These are phyloP conservation scores for Bothrops jararaca DNA, from an alignment of 2,113 vertebrate species.

Conservation along the genomic window DNA sequence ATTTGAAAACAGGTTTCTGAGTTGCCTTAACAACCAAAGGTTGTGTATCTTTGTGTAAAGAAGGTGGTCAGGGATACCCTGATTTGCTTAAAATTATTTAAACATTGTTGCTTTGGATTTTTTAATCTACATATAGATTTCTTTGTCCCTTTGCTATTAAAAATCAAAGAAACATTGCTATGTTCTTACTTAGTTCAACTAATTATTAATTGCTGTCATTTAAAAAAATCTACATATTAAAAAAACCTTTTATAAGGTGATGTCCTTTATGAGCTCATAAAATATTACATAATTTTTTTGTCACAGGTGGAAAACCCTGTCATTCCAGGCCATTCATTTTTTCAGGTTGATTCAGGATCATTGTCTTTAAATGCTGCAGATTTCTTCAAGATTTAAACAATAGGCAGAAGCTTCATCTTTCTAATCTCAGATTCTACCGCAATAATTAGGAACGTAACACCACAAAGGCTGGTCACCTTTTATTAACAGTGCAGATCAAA, in stretches of 20 bases:
- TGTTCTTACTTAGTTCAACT: background rate
- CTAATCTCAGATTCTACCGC: background rate
- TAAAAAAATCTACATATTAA: background rate
- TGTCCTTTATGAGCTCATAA: background rate
- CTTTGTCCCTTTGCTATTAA: background rate
- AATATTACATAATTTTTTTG: background rate
- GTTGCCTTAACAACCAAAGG: background rate
- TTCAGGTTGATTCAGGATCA: background rate
- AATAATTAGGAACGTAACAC: background rate
- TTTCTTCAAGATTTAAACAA: background rate
- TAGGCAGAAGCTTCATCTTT: background rate
- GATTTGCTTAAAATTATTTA: background rate
- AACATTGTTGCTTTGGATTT: background rate
- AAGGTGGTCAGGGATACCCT: background rate
- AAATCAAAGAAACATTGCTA: background rate
- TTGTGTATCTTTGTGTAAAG: background rate
- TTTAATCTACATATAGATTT: background rate
- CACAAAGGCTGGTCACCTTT: background rate
- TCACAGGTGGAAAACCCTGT: background rate
- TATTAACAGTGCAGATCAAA: background rate
- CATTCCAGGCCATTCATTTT: background rate
- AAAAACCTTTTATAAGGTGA: background rate
- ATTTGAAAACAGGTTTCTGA: background rate
- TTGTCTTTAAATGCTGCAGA: background rate
- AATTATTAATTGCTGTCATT: background rate